phyloP scores from a whole-genome alignment of 2,797 vertebrate genomes.

The Orientallactaga sibirica region DNA sequence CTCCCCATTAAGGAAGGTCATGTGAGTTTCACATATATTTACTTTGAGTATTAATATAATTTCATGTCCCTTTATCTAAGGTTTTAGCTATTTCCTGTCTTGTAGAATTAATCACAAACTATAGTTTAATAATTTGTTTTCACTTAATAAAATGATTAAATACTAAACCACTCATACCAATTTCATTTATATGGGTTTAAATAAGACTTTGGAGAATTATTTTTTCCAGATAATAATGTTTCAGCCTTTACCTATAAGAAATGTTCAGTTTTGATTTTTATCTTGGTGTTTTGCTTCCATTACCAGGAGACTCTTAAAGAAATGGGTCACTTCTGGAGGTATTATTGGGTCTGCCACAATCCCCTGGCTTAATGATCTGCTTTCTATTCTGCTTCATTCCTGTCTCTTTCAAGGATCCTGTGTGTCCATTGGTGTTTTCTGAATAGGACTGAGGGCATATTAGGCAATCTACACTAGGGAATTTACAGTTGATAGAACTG shows the following conservation, averaged over 20 bases:
- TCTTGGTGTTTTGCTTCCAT: background rate
- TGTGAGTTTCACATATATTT: constrained; percentile 41
- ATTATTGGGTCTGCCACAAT: background rate
- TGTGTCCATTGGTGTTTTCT: background rate
- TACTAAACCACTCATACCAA: background rate
- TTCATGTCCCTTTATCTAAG: background rate
- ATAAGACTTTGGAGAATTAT: background rate
- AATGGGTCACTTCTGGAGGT: background rate
- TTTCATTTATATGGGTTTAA: background rate
- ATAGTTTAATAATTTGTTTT: background rate
- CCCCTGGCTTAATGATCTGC: background rate
- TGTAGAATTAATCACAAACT: background rate
- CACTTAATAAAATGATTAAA: constrained; percentile 14
- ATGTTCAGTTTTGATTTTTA: background rate
- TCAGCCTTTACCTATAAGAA: background rate
- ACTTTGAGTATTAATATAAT: background rate
- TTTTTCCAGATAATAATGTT: background rate
- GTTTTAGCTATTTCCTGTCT: background rate
- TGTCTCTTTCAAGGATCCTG: background rate
- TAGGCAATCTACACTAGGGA: background rate
- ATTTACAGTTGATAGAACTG: background rate
- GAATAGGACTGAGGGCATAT: background rate
- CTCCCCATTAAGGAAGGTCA: background rate
- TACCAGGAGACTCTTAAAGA: background rate
- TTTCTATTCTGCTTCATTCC: background rate